phyloP scores from a whole-genome alignment of 2,797 vertebrate genomes.

The Phoebastria nigripes region DNA sequence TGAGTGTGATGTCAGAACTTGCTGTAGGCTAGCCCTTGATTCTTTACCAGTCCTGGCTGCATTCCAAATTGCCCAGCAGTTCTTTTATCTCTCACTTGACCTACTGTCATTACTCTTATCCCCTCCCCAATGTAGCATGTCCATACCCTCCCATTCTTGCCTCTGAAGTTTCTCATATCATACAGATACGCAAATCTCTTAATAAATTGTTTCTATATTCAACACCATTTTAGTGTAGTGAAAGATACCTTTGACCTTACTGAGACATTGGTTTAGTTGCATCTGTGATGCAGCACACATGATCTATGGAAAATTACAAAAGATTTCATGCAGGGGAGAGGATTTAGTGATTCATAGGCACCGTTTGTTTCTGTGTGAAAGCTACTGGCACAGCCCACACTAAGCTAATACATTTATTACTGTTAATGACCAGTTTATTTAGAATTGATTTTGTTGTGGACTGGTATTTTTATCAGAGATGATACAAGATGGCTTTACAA shows the following conservation, averaged over 20 bases:
- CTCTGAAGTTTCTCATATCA: not conserved
- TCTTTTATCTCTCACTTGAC: not conserved
- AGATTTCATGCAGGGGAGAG: not conserved
- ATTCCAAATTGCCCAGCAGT: not conserved
- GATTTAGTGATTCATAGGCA: constrained; percentile 29
- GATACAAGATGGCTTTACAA: not conserved
- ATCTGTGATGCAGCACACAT: not conserved
- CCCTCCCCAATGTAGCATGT: not conserved
- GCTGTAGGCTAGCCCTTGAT: not conserved
- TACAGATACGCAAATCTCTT: not conserved
- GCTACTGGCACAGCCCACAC: not conserved
- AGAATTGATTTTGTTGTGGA: not conserved
- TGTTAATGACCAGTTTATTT: constrained; percentile 6
- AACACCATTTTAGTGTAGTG: not conserved
- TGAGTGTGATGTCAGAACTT: not conserved
- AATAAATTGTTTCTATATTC: not conserved
- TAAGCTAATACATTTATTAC: not conserved
- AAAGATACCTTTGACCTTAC: not conserved
- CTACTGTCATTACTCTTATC: not conserved
- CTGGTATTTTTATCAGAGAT: not conserved
- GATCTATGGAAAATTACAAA: not conserved
- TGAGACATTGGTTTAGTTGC: not conserved
- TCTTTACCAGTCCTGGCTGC: not conserved
- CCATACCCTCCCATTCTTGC: not conserved
- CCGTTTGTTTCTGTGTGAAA: constrained; percentile 2